A percentile compares a stretch with the other conserved stretches of the same genome.
Evolutionary conservation across 2,797 vertebrate genomes (phyloP).

Genomic region (Arremon aurantiirostris): DNA sequence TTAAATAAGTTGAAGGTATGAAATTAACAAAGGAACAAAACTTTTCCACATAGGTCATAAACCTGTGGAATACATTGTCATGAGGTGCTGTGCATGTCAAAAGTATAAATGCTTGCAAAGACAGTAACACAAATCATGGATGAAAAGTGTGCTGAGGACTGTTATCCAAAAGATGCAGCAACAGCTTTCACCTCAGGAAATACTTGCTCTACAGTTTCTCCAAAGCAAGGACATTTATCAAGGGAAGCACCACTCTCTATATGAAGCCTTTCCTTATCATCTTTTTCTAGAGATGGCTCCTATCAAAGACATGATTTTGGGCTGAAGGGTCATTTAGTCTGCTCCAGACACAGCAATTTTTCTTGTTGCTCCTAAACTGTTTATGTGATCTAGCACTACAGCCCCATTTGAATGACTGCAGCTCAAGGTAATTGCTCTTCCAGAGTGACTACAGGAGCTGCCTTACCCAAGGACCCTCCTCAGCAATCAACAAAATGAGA

Average conservation of each 20-base stretch:
- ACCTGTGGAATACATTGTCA: background rate
- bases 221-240: background rate
- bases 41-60: background rate
- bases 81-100: background rate
- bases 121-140: background rate
- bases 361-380: background rate
- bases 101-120: background rate
- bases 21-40: background rate
- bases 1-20: background rate
- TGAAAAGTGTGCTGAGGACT: background rate
- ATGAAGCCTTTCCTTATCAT: background rate
- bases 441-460: background rate
- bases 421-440: background rate
- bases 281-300: background rate
- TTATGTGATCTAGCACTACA: background rate
- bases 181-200: background rate
- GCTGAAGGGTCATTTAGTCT: conserved; percentile 14
- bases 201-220: background rate
- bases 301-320: background rate
- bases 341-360: background rate
- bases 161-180: background rate
- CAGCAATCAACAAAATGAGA: background rate
- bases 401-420: background rate
- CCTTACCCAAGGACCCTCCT: background rate
- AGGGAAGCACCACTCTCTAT: background rate